Percentiles rank a stretch among this genome's conserved stretches.
phyloP scores from a whole-genome alignment of 2,888 invertebrate genomes.

The Sinhomidia bicolor region DNA sequence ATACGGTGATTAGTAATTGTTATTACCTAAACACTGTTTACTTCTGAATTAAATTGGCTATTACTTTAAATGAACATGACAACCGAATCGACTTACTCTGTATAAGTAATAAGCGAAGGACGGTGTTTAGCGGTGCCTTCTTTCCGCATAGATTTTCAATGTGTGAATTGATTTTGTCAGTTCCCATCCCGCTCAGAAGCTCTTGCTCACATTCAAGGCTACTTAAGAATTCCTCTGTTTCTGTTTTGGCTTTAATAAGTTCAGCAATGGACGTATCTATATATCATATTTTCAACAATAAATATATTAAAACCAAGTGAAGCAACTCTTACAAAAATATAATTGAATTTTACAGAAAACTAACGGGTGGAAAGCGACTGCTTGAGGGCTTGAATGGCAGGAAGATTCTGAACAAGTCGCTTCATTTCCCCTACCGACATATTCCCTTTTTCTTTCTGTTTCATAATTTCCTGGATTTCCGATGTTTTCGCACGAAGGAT shows the following conservation, averaged over 20 bases:
- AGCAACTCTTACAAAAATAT: background rate
- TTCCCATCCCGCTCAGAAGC: conserved; percentile 94
- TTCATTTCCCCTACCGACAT: conserved; percentile 95
- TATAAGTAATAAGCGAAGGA: conserved; percentile 94
- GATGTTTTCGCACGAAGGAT: conserved; percentile 93
- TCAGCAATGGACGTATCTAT: conserved; percentile 96
- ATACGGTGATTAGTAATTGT: background rate
- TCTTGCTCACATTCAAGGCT: conserved; percentile 94
- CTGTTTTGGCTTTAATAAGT: conserved; percentile 93
- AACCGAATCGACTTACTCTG: conserved; percentile 85
- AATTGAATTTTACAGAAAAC: conserved; percentile 75
- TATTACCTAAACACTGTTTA: background rate
- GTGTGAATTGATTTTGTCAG: conserved; percentile 92
- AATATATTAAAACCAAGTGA: background rate
- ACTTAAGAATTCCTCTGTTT: conserved; percentile 89
- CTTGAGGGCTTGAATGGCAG: conserved; percentile 92
- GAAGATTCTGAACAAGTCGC: conserved; percentile 93
- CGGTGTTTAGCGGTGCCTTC: conserved; percentile 89
- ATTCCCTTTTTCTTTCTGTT: conserved; percentile 90
- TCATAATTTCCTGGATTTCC: conserved; percentile 91
- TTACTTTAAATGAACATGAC: no score
- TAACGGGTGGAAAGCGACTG: conserved; percentile 89
- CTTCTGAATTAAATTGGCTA: background rate
- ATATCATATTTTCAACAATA: no score
- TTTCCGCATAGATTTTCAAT: conserved; percentile 97